These are phyloP conservation scores for Falco cherrug DNA, from an alignment of 2,797 vertebrate species.

Conservation along the genomic window DNA sequence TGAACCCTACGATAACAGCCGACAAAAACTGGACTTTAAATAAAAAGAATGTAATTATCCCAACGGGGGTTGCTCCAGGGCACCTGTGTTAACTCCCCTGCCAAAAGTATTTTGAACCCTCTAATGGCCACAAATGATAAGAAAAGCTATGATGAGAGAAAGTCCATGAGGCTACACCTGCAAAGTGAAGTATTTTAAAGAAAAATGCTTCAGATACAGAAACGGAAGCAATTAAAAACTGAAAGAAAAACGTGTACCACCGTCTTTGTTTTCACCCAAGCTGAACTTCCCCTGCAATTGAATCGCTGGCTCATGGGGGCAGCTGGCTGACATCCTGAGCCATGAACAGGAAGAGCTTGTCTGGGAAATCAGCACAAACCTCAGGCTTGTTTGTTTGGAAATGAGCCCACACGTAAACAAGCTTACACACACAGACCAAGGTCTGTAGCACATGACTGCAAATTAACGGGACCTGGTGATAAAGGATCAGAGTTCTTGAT, in stretches of 20 bases:
- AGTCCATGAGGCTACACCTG: constrained; percentile 50
- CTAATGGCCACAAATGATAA: constrained; percentile 33
- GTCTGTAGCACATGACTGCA: background rate
- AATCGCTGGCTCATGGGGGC: constrained; percentile 38
- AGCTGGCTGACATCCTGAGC: constrained; percentile 64
- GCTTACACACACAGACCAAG: background rate
- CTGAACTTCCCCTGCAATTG: constrained; percentile 65
- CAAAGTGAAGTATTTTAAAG: constrained; percentile 41
- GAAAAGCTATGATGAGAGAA: constrained; percentile 44
- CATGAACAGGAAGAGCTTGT: constrained; percentile 52
- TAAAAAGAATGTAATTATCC: constrained; percentile 32
- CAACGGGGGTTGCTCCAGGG: background rate
- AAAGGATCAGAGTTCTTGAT: background rate
- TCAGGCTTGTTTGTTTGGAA: constrained; percentile 46
- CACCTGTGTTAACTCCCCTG: constrained; percentile 38
- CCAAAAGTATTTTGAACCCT: constrained; percentile 40
- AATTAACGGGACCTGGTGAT: background rate
- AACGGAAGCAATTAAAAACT: constrained; percentile 53
- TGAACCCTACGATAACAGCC: background rate
- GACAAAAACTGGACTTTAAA: background rate
- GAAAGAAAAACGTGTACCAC: background rate
- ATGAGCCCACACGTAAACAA: background rate
- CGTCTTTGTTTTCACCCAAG: constrained; percentile 68
- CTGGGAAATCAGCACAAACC: constrained; percentile 48
- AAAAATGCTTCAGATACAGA: constrained; percentile 25